Evolutionary conservation across 1,140 invertebrate genomes (phyloP), one percentile per base, ranked within the genome.

Genomic region (Drosophila sucinea): DNA sequence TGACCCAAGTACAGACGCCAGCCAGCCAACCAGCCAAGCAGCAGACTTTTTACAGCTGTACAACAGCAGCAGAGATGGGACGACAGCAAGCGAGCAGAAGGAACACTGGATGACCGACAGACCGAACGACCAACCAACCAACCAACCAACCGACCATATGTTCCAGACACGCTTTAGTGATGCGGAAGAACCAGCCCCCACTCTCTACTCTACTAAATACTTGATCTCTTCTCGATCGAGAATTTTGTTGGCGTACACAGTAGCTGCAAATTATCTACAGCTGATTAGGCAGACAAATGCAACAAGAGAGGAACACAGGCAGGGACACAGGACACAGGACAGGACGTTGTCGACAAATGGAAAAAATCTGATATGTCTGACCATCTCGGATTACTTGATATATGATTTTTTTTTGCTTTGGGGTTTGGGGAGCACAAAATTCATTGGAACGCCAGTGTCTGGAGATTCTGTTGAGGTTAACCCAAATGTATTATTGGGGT

Each of bases 161-260:
- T 90, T 84, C 62, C 72, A 83, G 84, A 87, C 83, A 87, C 83
- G 85, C 84, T 84, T 89, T 84, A 89, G 77, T 85, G 84, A 89
- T 89, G 84, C 84, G 85, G 84, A 89, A 89, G 84, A 78, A 79
- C 64, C 44, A 38, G 41, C 70, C 54, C 40, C 23, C 4, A 51
- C 30, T n/a, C 30, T n/a, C 33, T 60, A 47, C 40, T 33, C 56
- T 6, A 5, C 33, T 17, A 32, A 40, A 10, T 41, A 60, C 40
- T 11, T 29, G 29, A 32, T 47, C 7, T 54, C 38, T 38, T 38
- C 10, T 38, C 10, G 35, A 51, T 44, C 41, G 38, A 57, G 51
- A 60, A 44, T 65, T 68, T 51, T 62, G 64, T 67, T 57, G 68
- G 83, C 83, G 83, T 86, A 89, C 70, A 89, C 84, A 89, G 84